These are phyloP conservation scores for Goniozus legneri DNA, from an alignment of 1,140 invertebrate species.

Conservation along the genomic window DNA sequence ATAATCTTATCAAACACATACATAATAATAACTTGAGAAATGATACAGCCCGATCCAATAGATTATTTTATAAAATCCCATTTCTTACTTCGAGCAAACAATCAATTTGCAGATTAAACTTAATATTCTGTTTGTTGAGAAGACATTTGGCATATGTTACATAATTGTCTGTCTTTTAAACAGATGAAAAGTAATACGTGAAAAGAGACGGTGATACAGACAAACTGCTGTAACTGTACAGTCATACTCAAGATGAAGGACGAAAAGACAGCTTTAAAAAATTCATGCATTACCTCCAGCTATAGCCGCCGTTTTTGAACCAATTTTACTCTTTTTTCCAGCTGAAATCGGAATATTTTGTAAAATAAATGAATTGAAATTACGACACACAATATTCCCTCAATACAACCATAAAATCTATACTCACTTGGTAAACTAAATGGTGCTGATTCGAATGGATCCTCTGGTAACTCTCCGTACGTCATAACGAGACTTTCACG, in stretches of 20 bases:
- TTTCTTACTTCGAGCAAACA: neutral
- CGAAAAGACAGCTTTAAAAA: conserved; percentile 35
- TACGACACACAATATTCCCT: neutral
- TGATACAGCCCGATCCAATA: neutral
- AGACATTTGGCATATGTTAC: too few relatives aligned
- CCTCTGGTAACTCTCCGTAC: conserved; percentile 63
- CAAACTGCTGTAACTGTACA: too few relatives aligned
- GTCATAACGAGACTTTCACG: conserved; percentile 73
- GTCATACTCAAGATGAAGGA: conserved; percentile 5
- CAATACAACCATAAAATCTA: neutral
- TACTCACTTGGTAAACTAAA: conserved; percentile 69
- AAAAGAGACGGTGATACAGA: too few relatives aligned
- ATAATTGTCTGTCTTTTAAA: too few relatives aligned
- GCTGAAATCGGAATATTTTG: conserved; percentile 43
- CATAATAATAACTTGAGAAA: too few relatives aligned
- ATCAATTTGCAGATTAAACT: too few relatives aligned
- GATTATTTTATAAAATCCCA: neutral
- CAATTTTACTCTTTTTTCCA: conserved; percentile 55
- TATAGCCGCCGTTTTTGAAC: conserved; percentile 56
- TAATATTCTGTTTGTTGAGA: too few relatives aligned
- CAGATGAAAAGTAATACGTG: too few relatives aligned
- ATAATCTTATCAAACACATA: too few relatives aligned
- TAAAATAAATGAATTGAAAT: too few relatives aligned
- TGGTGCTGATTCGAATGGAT: conserved; percentile 79
- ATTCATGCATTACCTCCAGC: conserved; percentile 65